Base-by-base conservation (phyloP, 1,140 invertebrate genomes). In the Cotesia vestalis region DNA sequence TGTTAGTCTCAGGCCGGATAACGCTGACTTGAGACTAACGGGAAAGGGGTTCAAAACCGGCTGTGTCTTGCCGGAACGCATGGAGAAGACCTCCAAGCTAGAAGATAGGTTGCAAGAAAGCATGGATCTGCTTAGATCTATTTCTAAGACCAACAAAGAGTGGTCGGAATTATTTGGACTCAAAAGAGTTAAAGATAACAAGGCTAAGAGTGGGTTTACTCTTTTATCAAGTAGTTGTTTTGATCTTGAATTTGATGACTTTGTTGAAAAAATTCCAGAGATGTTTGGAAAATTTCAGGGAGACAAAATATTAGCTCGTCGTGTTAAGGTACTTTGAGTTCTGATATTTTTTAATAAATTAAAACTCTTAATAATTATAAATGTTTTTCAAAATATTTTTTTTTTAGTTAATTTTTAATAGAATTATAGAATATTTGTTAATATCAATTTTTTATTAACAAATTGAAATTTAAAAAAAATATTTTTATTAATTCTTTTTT, bases 1-100 rank as follows among this genome's bases (percentile, higher is more conserved):
- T 66, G 78, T 98, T 11, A 90, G 86, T 59, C 85, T 98, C 11
- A 82, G 96, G 46, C 94, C 95, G 0, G 96, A 98, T 81, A 98
- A 98, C 89, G 96, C 96, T 5, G 96, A 98, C 87, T 80, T 92
- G 11, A 86, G 96, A 75, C 88, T 98, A 1, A 96, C 95, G 0
- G 84, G 88, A 69, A 94, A 93, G 87, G 92, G 93, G 6, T 92
- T 90, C 73, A 75, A 89, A 35, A 83, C 88, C 6, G 94, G 95
- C 4, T 91, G 93, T 82, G 93, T 96, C 4, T 90, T 90, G 0
- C 67, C 90, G 55, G 77, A 90, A 52, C 85, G 94, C 53, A 91
- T 90, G 77, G 71, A 87, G 11, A 86, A 84, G 69, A 90, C 88
- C n/a, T 74, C 81, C 53, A 73, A 83, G 20, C 83, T 88, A 5